These are phyloP conservation scores for Pristis pectinata DNA, from an alignment of 2,797 vertebrate species.

Conservation along the genomic window DNA sequence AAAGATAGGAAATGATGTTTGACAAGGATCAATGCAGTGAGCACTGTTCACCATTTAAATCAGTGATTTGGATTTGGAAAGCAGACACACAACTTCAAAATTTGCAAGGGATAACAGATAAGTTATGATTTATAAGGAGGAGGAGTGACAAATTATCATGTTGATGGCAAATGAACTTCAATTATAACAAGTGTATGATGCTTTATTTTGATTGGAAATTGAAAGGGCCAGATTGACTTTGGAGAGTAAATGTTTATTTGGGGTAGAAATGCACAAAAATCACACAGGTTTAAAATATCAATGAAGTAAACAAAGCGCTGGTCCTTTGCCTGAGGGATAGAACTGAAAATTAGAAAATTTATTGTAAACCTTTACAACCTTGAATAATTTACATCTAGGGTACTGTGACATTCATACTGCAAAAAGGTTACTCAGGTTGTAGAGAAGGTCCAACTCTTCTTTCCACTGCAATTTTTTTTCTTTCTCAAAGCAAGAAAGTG, in stretches of 20 bases:
- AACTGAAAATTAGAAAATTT: neutral
- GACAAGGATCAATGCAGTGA: neutral
- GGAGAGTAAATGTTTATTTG: neutral
- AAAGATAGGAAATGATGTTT: neutral
- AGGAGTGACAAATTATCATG: neutral
- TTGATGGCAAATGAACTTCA: neutral
- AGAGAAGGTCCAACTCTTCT: neutral
- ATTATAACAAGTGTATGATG: neutral
- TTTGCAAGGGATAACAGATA: neutral
- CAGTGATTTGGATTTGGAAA: neutral
- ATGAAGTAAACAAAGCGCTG: neutral
- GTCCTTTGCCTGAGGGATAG: neutral
- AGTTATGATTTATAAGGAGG: neutral
- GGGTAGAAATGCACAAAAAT: neutral
- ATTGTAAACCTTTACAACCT: neutral
- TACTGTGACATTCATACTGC: neutral
- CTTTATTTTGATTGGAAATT: neutral
- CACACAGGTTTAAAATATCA: neutral
- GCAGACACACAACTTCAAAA: neutral
- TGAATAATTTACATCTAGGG: neutral
- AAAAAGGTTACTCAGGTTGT: neutral
- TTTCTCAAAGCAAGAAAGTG: neutral
- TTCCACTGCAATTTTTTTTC: neutral
- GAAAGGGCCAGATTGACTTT: too few relatives aligned
- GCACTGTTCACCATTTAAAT: neutral